Base-by-base conservation (phyloP, 2,797 vertebrate species). In the Mionectes olivaceus region DNA sequence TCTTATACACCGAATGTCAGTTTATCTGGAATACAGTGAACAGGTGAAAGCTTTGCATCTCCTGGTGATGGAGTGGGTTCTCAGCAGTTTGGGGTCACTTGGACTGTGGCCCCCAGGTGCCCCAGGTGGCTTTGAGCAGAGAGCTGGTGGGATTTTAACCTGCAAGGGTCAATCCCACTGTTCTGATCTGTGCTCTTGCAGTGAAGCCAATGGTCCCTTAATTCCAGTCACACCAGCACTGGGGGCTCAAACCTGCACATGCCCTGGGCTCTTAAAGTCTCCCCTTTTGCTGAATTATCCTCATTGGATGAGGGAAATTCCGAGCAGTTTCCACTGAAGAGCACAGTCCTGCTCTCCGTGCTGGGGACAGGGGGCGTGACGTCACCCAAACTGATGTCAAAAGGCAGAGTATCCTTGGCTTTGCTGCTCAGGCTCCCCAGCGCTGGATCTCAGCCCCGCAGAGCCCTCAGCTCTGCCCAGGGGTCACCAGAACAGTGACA, bases 381-480 rank as follows among this genome's bases (percentile, higher is more conserved):
- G 5, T 15, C 23, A 13, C 22, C 6, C 2, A 46, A 24, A 32
- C 24, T 30, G 39, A 4, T 21, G 61, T 3, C 11, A n/a, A 68
- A 68, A 18, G 19, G 27, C 47, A 69, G 21, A 52, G 3, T 46
- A 65, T 19, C 50, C 39, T 41, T 11, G 18, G 6, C 2, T 46
- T 56, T 49, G 22, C 61, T 15, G 2, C 4, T 46, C 57, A 30
- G 12, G 5, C 22, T 39, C 67, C 43, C 19, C 32, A 7, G 28
- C 25, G 44, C 12, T 3, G 0, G 1, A 74, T 67, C 75, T 27
- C 35, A 47, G 5, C 77, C 87, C 33, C 64, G 28, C 50, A 28
- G 63, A 74, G 92, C 94, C 91, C 96, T 70, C n/a, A 78, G 32
- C 43, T 77, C 91, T 78, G 93, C 63, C 80, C 59, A 82, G 73